Base-by-base conservation (phyloP, 37 sponge, comb jelly and placozoan genomes). In the Ianthella basta region DNA sequence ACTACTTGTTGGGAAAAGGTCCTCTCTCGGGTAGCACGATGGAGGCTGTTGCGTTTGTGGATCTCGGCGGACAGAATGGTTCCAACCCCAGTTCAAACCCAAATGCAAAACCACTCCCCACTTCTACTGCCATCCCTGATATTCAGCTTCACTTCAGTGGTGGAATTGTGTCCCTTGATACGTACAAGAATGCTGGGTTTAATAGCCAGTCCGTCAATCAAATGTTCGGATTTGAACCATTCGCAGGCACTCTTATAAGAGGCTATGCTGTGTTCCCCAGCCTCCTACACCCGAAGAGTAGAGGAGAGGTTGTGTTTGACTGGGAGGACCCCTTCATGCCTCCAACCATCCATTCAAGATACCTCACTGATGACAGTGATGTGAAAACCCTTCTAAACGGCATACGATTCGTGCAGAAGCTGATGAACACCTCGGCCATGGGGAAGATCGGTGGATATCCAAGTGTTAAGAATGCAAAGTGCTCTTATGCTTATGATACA, bases 271-370 rank as follows among this genome's bases (percentile, higher is more conserved):
- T 93, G 12, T 50, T 84, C 23, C 81, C 87, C 23, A 53, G 20
- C 40, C 63, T 87, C 1, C 86, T 93, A 2, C 91, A 89, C 50
- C 93, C 93, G 18, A 90, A 88, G 60, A 88, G 91, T 56, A 64
- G 56, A 36, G 97, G 97, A 19, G 84, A 89, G 44, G 35, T 96
- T n/a, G 21, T n/a, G 23, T 80, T 96, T 0, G 56, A 87, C 38
- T 65, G 18, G 39, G 54, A 60, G 1, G 78, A 63, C 38, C 91
- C 91, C 0, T 24, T 88, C 0, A 59, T 82, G 23, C 86, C 84
- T 13, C 96, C 96, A 37, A 24, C 80, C 55, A 93, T 96, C 57
- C 41, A 91, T 65, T 92, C 97, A 0, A 93, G 93, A 34, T 96
- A 96, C 70, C 88, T 93, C 34, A 40, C 44, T 20, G 60, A 89